Conservation (phyloP, 2,888 invertebrate species). For the Isoperla grammatica region DNA sequence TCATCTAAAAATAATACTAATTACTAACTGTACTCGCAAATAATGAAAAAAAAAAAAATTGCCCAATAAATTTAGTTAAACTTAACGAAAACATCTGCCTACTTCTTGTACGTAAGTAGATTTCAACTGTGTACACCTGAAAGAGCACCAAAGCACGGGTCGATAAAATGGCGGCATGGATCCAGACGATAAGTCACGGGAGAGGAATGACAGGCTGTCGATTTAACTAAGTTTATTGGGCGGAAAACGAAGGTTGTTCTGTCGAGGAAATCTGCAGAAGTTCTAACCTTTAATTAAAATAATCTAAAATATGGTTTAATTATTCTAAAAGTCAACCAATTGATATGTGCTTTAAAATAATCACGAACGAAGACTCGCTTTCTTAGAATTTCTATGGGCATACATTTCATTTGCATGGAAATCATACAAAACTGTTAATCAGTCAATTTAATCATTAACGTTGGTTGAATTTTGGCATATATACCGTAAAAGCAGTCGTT, state of each 20-base stretch:
- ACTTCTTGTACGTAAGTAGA: slow-evolving; percentile 31
- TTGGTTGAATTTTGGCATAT: no score
- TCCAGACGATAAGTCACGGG: neutral
- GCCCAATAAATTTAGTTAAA: slow-evolving; percentile 54
- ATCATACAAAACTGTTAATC: no score
- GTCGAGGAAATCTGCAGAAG: no score
- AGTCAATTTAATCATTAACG: no score
- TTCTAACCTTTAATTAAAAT: no score
- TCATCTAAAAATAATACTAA: neutral
- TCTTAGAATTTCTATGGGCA: no score
- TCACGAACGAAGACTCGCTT: no score
- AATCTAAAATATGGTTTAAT: no score
- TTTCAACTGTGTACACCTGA: slow-evolving; percentile 1
- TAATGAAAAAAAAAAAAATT: slow-evolving; percentile 30
- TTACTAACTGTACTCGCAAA: neutral
- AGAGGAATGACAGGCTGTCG: slow-evolving; percentile 10
- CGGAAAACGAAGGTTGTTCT: slow-evolving; percentile 22
- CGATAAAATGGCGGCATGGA: slow-evolving; percentile 23
- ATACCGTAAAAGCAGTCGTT: no score
- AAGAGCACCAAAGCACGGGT: slow-evolving; percentile 31
- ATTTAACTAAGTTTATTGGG: slow-evolving; percentile 37
- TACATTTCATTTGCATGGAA: no score
- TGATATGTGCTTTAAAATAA: no score
- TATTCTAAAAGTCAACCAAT: no score
- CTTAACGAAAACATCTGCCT: slow-evolving; percentile 40